Percentiles rank a stretch among this genome's conserved stretches.
Conservation (phyloP, 2,888 invertebrate species). For the Hedychridium roseum region DNA sequence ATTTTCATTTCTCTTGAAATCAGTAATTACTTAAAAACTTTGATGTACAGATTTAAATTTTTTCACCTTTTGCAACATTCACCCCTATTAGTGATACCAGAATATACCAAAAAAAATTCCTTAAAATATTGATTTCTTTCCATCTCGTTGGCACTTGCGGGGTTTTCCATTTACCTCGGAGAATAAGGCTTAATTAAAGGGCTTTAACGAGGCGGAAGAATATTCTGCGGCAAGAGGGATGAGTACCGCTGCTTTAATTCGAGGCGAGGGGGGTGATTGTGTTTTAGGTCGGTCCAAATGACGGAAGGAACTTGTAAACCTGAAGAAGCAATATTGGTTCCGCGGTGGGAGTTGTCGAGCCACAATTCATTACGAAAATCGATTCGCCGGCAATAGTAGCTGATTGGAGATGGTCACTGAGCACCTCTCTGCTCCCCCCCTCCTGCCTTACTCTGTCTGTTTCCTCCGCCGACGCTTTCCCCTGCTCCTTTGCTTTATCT, state of each 20-base stretch:
- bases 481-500: background rate
- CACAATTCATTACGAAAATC: slow-evolving; percentile 60
- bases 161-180: background rate
- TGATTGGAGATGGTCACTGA: slow-evolving; percentile 52
- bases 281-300: slow-evolving; percentile 33
- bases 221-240: too few species aligned
- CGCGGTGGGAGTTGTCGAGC: slow-evolving; percentile 42
- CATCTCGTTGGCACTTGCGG: background rate
- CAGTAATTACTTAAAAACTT: too few species aligned
- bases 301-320: slow-evolving; percentile 49
- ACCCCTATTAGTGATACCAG: too few species aligned
- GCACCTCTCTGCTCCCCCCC: slow-evolving; percentile 13
- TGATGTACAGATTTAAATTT: too few species aligned
- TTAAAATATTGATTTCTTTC: too few species aligned
- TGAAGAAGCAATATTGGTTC: slow-evolving; percentile 58
- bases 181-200: background rate
- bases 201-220: background rate
- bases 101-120: too few species aligned
- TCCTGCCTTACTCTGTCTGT: slow-evolving; percentile 7
- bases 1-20: too few species aligned
- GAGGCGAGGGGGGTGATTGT: slow-evolving; percentile 29
- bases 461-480: slow-evolving; percentile 8
- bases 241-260: slow-evolving; percentile 36
- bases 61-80: too few species aligned
- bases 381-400: slow-evolving; percentile 50